A percentile compares a stretch with the other conserved stretches of the same genome.
Evolutionary conservation across 2,797 vertebrate genomes (phyloP).

Genomic region (Scomberomorus guttatus): DNA sequence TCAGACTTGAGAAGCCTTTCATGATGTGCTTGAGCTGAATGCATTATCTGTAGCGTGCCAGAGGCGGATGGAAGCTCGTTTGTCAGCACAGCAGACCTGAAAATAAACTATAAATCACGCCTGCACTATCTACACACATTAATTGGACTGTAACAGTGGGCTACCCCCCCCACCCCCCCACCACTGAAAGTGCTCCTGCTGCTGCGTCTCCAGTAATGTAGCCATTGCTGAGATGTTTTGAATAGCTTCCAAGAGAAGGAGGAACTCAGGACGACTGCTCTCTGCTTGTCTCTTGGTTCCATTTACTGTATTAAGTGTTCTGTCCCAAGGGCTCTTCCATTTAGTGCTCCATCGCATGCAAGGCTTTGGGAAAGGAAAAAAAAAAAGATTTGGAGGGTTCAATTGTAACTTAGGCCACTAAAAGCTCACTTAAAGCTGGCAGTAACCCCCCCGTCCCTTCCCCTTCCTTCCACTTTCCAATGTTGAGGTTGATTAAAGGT

Average conservation of each 20-base stretch:
- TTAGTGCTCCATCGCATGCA: constrained; percentile 81
- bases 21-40: constrained; percentile 76
- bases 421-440: constrained; percentile 77
- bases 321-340: constrained; percentile 75
- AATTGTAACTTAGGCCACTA: constrained; percentile 71
- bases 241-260: constrained; percentile 74
- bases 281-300: constrained; percentile 70
- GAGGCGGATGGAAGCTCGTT: constrained; percentile 65
- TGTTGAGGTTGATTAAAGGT: constrained; percentile 79
- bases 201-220: constrained; percentile 59
- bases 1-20: constrained; percentile 60
- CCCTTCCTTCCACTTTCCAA: constrained; percentile 64
- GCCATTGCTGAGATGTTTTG: constrained; percentile 71
- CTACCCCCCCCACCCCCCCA: constrained; percentile 4
- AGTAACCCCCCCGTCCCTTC: constrained; percentile 28
- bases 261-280: constrained; percentile 47
- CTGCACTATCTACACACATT: constrained; percentile 78
- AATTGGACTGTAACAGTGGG: constrained; percentile 82
- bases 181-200: constrained; percentile 29
- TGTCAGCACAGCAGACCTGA: constrained; percentile 67
- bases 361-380: constrained; percentile 61
- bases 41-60: constrained; percentile 76
- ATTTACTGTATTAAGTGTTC: constrained; percentile 81
- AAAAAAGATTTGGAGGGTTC: constrained; percentile 38
- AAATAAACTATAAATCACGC: constrained; percentile 81